Conservation (phyloP, 2,113 vertebrate species). For the Oreochromis tanganicae region DNA sequence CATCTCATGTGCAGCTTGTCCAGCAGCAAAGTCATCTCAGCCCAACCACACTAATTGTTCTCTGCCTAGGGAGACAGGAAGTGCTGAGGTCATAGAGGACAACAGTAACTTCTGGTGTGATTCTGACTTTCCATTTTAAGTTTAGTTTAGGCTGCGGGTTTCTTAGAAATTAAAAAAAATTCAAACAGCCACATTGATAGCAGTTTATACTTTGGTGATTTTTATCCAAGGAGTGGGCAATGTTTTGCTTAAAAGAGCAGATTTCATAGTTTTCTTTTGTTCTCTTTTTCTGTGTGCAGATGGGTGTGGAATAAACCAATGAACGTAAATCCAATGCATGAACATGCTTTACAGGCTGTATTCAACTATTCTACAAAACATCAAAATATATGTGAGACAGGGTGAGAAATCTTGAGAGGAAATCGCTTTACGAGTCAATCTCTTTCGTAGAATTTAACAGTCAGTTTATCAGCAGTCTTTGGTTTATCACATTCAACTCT, state of each 20-base stretch:
- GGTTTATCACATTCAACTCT: background rate
- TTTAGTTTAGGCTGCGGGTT: background rate
- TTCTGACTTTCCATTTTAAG: constrained; percentile 7
- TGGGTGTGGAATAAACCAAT: background rate
- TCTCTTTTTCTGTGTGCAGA: background rate
- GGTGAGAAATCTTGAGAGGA: background rate
- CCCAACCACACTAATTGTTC: constrained; percentile 53
- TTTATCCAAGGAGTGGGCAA: background rate
- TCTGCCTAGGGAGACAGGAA: constrained; percentile 41
- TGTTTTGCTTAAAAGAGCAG: background rate
- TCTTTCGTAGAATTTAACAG: background rate
- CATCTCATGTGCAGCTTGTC: constrained; percentile 42
- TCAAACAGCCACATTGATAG: background rate
- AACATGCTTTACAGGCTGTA: background rate
- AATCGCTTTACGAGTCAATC: background rate
- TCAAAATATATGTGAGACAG: background rate
- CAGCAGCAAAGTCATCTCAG: constrained; percentile 63
- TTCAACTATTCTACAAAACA: background rate
- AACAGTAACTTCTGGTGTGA: constrained; percentile 33
- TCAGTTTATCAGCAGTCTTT: background rate
- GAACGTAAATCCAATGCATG: background rate
- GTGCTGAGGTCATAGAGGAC: constrained; percentile 32
- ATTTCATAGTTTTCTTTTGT: background rate
- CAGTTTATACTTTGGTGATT: background rate
- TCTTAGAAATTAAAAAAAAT: background rate